Conservation (phyloP, 2,888 invertebrate species). For the Sphinx pinastri region DNA sequence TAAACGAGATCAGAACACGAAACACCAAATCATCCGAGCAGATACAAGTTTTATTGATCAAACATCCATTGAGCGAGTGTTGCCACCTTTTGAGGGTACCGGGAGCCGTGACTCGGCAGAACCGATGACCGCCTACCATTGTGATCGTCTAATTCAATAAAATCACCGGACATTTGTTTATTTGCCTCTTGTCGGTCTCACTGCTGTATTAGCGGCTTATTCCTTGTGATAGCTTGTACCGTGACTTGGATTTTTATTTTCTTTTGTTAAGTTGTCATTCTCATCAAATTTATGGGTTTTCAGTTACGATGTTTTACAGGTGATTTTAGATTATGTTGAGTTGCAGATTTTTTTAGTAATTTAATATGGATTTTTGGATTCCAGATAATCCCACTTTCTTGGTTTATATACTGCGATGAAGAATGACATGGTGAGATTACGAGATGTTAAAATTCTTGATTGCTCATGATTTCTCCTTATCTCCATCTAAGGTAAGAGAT, state of each 20-base stretch:
- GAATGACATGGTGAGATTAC: too few species aligned
- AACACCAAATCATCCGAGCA: conserved; percentile 40
- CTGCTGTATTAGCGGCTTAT: conserved; percentile 71
- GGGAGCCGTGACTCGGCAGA: conserved; percentile 68
- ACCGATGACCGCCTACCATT: conserved; percentile 64
- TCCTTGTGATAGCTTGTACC: conserved; percentile 62
- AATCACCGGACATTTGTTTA: conserved; percentile 81
- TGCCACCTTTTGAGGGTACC: conserved; percentile 76
- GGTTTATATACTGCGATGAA: too few species aligned
- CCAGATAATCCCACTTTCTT: too few species aligned
- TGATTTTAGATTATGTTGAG: background rate
- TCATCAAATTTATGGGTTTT: conserved; percentile 26
- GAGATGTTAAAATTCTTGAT: too few species aligned
- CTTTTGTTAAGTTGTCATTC: conserved; percentile 41
- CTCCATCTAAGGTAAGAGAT: too few species aligned
- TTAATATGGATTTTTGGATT: too few species aligned
- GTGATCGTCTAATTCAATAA: conserved; percentile 83
- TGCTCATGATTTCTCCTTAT: too few species aligned
- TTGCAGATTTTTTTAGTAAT: too few species aligned
- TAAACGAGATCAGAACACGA: conserved; percentile 4
- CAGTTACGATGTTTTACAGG: background rate
- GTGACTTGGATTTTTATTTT: conserved; percentile 60
- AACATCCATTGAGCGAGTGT: conserved; percentile 79
- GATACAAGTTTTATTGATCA: conserved; percentile 77
- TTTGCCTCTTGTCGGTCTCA: conserved; percentile 74